These are phyloP conservation scores for Cercopithecus petaurista DNA, from an alignment of 2,797 vertebrate genomes.

Conservation along the genomic window DNA sequence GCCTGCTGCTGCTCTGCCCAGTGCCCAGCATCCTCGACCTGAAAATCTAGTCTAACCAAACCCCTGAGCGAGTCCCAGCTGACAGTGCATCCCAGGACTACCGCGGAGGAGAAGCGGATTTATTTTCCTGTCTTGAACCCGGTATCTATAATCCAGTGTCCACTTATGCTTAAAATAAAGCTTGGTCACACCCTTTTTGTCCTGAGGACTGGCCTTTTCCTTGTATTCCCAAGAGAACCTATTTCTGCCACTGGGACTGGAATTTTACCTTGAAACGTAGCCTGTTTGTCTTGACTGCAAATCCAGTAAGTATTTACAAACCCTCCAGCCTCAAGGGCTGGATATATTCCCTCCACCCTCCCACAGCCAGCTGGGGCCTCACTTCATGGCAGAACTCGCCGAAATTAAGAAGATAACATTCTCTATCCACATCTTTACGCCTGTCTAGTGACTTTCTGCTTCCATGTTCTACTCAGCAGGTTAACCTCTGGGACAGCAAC, in stretches of 20 bases:
- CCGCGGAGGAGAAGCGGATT: neutral
- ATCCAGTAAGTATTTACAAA: neutral
- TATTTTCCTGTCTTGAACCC: neutral
- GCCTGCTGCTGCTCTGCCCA: neutral
- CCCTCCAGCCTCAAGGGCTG: neutral
- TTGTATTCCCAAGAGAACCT: neutral
- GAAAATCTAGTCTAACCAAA: neutral
- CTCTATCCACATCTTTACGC: neutral
- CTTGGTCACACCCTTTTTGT: neutral
- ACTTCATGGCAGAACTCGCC: neutral
- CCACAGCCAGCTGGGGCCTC: neutral
- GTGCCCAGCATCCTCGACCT: neutral
- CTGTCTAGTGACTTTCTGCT: neutral
- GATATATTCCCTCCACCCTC: neutral
- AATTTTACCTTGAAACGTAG: neutral
- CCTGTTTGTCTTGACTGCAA: neutral
- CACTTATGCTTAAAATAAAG: neutral
- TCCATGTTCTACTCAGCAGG: neutral
- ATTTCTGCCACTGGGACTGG: neutral
- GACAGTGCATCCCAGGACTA: neutral
- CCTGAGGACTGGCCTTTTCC: neutral
- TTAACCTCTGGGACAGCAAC: neutral
- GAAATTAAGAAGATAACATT: neutral
- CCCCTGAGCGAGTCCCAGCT: neutral
- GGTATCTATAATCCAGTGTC: neutral